Conservation (phyloP, 1,140 invertebrate species). For the Papilio machaon region DNA sequence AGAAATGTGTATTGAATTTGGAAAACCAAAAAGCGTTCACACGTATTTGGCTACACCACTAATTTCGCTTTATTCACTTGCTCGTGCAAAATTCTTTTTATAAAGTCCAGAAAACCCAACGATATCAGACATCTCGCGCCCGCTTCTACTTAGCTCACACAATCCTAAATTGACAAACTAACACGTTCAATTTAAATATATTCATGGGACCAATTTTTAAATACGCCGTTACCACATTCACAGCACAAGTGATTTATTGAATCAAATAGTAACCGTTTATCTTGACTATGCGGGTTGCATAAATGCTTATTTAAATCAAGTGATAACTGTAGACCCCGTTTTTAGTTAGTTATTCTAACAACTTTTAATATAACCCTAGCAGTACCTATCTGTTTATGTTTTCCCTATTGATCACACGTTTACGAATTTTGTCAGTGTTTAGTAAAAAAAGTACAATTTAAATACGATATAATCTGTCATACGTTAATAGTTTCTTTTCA, state of each 20-base stretch:
- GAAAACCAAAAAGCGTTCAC: too few relatives aligned
- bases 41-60: too few relatives aligned
- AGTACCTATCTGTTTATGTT: too few relatives aligned
- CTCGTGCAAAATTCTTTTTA: too few relatives aligned
- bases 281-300: neutral
- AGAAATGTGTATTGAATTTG: too few relatives aligned
- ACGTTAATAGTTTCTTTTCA: too few relatives aligned
- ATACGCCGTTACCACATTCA: neutral
- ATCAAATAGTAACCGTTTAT: neutral
- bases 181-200: neutral
- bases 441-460: too few relatives aligned
- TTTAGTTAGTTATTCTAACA: neutral
- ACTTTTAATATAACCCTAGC: too few relatives aligned
- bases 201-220: neutral
- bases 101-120: neutral
- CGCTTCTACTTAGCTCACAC: neutral
- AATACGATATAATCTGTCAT: too few relatives aligned
- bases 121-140: neutral
- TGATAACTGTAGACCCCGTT: neutral
- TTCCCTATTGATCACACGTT: too few relatives aligned
- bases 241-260: conserved; percentile 6
- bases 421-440: too few relatives aligned
- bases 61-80: too few relatives aligned
- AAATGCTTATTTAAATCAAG: conserved; percentile 8
- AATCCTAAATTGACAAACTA: neutral